Base-by-base conservation (phyloP, 2,113 vertebrate species). In the Chloebia gouldiae region DNA sequence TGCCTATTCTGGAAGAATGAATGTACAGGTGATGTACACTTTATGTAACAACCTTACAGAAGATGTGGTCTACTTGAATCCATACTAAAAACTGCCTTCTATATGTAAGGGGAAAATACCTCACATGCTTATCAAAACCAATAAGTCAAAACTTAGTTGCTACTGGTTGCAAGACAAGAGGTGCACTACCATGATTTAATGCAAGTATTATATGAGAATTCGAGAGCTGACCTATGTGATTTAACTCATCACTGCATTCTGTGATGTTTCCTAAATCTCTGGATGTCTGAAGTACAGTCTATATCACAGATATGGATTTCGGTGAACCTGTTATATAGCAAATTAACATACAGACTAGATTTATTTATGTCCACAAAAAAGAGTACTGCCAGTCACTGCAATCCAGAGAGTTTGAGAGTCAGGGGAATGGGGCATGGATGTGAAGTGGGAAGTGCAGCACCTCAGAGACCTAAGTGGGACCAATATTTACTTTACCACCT, bases 21-120 rank as follows among this genome's bases (percentile, higher is more conserved):
- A 3, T 10, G 15, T 56, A 33, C 28, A 64, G 16, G 64, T 30
- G 14, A 12, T 59, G 6, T 75, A 45, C 15, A 21, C 61, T 79
- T 53, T 79, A 39, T 1, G 22, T 59, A 59, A 35, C 33, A 35
- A 10, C 22, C n/a, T 59, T 59, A 35, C 7, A 35, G n/a, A 59
- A 25, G 15, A 37, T 37, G 2, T 2, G 2, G 6, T 56, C 73
- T 59, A 6, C 24, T 30, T 47, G 33, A 56, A 72, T 60, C 24
- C 30, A 59, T 33, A 70, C 3, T 31, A 39, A 91, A 70, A 86
- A 7, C 33, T 56, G 1, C 22, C 4, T 8, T 82, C 25, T 47
- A 6, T 27, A 28, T 0, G 0, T 35, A 28, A 40, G 6, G 11
- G 11, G 12, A 4, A 21, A 33, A 25, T 6, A 8, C 6, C 7